Evolutionary conservation across 35 echinoderm and acorn worm genomes (phyloP).

Genomic region (Ophiothrix spiculata): DNA sequence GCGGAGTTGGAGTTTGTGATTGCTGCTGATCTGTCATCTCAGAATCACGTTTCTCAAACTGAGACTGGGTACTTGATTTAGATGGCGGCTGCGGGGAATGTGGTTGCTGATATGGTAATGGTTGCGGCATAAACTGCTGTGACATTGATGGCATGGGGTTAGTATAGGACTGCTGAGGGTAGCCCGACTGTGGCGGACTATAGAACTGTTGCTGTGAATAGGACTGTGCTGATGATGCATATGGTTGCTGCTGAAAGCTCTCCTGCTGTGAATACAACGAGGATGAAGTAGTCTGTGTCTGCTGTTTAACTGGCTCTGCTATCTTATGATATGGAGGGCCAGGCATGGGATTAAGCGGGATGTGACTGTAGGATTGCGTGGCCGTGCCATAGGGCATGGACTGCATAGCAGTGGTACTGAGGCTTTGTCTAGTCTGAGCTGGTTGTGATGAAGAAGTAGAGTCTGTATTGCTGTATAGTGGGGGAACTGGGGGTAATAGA

Average conservation of each 20-base stretch:
- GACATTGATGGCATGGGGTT: conserved; percentile 32
- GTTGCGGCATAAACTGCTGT: conserved; percentile 49
- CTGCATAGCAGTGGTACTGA: conserved; percentile 34
- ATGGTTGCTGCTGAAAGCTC: conserved; percentile 50
- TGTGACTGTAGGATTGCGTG: conserved; percentile 78
- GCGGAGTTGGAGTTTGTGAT: conserved; percentile 6
- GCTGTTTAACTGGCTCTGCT: conserved; percentile 80
- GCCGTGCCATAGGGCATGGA: conserved; percentile 10
- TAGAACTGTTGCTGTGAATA: too few relatives aligned
- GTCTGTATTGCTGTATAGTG: conserved; percentile 53
- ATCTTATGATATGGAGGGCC: conserved; percentile 92
- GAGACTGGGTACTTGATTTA: too few relatives aligned
- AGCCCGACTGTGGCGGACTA: neutral
- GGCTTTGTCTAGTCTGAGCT: conserved; percentile 7
- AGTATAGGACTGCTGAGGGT: neutral
- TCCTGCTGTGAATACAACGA: conserved; percentile 62
- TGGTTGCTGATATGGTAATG: conserved; percentile 65
- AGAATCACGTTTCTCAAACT: conserved; percentile 50
- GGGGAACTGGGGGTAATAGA: conserved; percentile 65
- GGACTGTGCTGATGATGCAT: neutral
- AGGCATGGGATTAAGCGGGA: conserved; percentile 88
- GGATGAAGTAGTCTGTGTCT: conserved; percentile 42
- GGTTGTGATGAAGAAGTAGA: conserved; percentile 25
- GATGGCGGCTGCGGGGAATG: conserved; percentile 24
- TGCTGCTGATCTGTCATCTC: conserved; percentile 30